Percentiles rank a stretch among this genome's conserved stretches.
phyloP scores from a whole-genome alignment of 1,140 invertebrate species.

The Trypoxylus dichotomus region DNA sequence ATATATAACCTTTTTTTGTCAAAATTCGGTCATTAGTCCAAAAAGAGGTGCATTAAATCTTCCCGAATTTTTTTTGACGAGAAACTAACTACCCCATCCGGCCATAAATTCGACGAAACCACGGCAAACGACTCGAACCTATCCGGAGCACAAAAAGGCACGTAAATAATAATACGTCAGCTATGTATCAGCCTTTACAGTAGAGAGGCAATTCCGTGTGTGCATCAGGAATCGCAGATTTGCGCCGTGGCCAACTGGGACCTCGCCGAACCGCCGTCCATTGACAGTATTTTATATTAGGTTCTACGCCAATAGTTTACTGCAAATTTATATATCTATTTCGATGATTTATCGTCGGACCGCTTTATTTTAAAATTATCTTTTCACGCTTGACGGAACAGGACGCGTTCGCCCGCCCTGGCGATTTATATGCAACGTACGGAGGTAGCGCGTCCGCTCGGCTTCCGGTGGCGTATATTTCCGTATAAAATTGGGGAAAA shows the following conservation, averaged over 20 bases:
- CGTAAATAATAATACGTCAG: constrained; percentile 26
- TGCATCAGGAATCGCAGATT: not conserved
- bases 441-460: not conserved
- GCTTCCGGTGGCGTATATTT: not conserved
- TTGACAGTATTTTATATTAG: constrained; percentile 43
- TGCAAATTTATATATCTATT: constrained; percentile 44
- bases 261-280: constrained; percentile 32
- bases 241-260: constrained; percentile 34
- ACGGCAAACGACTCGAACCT: not conserved
- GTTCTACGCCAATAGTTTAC: constrained; percentile 41
- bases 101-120: not conserved
- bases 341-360: constrained; percentile 40
- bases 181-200: constrained; percentile 24
- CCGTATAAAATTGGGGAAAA: too few relatives aligned
- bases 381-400: constrained; percentile 5
- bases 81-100: not conserved
- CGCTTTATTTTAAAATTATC: constrained; percentile 35
- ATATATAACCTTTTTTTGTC: too few relatives aligned
- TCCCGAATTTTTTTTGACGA: too few relatives aligned
- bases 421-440: not conserved
- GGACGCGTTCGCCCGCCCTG: not conserved
- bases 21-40: too few relatives aligned
- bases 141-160: not conserved
- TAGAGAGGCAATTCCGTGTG: not conserved
- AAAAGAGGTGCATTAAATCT: too few relatives aligned